phyloP scores from a whole-genome alignment of 2,888 invertebrate genomes.

The Stenurella melanura region DNA sequence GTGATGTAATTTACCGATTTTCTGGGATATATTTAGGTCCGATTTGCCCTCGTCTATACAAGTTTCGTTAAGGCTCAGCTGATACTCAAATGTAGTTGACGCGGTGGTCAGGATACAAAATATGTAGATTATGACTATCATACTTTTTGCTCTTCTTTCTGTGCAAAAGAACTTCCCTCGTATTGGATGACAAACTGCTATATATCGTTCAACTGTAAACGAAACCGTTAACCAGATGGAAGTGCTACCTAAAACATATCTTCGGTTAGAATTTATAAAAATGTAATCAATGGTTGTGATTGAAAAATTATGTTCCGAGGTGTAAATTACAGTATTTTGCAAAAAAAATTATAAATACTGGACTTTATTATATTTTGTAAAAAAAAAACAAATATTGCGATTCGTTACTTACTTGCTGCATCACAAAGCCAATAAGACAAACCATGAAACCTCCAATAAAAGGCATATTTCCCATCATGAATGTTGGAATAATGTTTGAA shows the following conservation, averaged over 20 bases:
- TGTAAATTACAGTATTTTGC: no score
- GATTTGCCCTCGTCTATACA: conserved; percentile 59
- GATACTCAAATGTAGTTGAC: conserved; percentile 81
- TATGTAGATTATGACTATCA: conserved; percentile 77
- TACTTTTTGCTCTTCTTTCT: conserved; percentile 80
- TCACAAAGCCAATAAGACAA: conserved; percentile 80
- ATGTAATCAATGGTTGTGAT: no score
- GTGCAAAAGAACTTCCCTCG: conserved; percentile 82
- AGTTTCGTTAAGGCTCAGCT: conserved; percentile 69
- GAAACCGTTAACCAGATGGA: conserved; percentile 86
- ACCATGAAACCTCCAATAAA: conserved; percentile 79
- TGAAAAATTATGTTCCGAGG: no score
- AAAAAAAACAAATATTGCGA: no score
- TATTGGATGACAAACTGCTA: conserved; percentile 85
- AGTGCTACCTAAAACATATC: conserved; percentile 76
- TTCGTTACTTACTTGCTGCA: conserved; percentile 78
- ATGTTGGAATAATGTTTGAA: conserved; percentile 78
- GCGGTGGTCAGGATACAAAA: conserved; percentile 79
- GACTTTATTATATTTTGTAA: no score
- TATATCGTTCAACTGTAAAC: conserved; percentile 85
- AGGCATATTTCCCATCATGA: conserved; percentile 73
- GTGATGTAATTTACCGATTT: conserved; percentile 36
- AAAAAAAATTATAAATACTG: no score
- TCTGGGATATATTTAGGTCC: conserved; percentile 37
- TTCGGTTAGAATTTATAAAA: neutral